Conservation (phyloP, 2,113 vertebrate species). For the Chunga burmeisteri region DNA sequence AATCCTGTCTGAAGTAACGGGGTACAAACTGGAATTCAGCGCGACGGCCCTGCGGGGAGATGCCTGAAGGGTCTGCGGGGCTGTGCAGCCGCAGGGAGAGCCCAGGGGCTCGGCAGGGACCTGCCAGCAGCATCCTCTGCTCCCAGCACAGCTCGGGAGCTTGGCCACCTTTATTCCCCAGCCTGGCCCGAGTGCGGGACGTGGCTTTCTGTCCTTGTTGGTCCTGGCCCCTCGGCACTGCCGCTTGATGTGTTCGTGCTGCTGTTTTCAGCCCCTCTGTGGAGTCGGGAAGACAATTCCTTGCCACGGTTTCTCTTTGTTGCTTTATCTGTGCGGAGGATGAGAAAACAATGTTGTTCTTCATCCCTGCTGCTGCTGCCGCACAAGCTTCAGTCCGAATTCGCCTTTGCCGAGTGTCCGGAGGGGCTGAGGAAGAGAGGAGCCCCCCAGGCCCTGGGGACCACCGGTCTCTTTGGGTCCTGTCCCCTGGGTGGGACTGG, state of each 20-base stretch:
- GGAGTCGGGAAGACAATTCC: too few relatives aligned
- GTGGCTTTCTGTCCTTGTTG: too few relatives aligned
- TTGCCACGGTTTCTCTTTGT: neutral
- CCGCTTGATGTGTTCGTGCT: neutral
- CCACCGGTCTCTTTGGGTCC: accelerated
- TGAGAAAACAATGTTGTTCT: neutral
- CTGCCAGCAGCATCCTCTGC: too few relatives aligned
- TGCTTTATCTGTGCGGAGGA: neutral
- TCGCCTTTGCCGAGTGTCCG: accelerated
- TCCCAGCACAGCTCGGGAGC: too few relatives aligned
- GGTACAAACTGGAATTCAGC: neutral
- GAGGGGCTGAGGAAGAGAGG: neutral
- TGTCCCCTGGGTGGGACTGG: too few relatives aligned
- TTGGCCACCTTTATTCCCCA: too few relatives aligned
- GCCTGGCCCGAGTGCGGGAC: neutral
- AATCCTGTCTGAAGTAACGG: neutral
- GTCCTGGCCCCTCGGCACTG: neutral
- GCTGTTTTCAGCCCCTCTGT: neutral
- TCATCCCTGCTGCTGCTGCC: neutral
- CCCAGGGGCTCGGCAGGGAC: too few relatives aligned
- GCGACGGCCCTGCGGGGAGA: neutral
- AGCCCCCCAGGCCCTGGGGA: neutral
- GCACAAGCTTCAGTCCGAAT: accelerated
- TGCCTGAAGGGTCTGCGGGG: too few relatives aligned
- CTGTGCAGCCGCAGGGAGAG: too few relatives aligned